Evolutionary conservation across 2,113 vertebrate genomes (phyloP).

Genomic region (Thermophis baileyi): DNA sequence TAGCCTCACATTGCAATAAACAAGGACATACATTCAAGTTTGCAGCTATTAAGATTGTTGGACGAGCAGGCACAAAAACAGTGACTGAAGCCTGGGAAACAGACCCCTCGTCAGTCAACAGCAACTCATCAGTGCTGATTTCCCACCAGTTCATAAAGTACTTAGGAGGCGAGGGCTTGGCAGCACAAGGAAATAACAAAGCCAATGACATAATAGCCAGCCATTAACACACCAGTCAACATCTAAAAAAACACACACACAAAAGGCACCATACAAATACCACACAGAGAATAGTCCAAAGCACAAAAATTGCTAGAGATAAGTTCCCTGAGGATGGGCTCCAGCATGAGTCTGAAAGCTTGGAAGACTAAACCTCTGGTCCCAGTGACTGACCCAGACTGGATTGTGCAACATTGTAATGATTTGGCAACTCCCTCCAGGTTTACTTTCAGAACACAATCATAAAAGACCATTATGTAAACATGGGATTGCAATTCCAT

Average conservation of each 20-base stretch:
- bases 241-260: not conserved
- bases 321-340: not conserved
- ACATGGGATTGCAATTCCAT: not conserved
- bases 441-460: not conserved
- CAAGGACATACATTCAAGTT: not conserved
- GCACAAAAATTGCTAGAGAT: not conserved
- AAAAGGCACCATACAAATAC: not conserved
- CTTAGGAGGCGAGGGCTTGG: not conserved
- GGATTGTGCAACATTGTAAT: not conserved
- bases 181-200: not conserved
- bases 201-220: not conserved
- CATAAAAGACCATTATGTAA: not conserved
- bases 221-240: not conserved
- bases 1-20: not conserved
- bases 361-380: not conserved
- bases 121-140: not conserved
- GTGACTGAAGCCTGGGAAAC: not conserved
- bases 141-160: not conserved
- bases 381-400: not conserved
- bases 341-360: not conserved
- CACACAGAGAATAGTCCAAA: not conserved
- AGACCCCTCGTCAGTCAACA: not conserved
- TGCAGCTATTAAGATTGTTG: not conserved
- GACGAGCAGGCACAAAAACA: not conserved
- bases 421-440: not conserved